Evolutionary conservation across 2,797 vertebrate genomes (phyloP), one percentile per base, ranked within the genome.

Genomic region (Tragopan temminckii): DNA sequence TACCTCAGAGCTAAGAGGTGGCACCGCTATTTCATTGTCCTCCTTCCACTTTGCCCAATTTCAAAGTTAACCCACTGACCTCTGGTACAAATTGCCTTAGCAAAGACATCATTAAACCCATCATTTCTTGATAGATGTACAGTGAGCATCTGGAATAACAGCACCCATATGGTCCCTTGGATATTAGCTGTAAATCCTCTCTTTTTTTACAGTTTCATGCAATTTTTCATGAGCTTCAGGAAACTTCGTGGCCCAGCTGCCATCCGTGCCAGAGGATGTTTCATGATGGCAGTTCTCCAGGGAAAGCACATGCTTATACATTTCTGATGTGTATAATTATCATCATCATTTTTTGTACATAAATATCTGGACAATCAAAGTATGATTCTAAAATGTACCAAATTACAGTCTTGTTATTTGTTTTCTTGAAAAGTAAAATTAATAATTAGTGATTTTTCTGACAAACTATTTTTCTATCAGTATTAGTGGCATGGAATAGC

Each of bases 61-160:
- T 93, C 80, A 76, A 78, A 88, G 87, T 91, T 84, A 91, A 95
- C 77, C 70, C 50, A 35, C 31, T 78, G 91, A 72, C 92, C 92
- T 91, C 62, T n/a, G 59, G 70, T 40, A 79, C 78, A 94, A 94
- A 94, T 84, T 92, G 42, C 70, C 80, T 84, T 85, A 70, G 79
- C 61, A 81, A 80, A 72, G 61, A 90, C 83, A 94, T 91, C 86
- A 86, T 92, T 91, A 94, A 94, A 82, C 33, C 62, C 86, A 64
- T 87, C 38, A 33, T 80, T 89, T 80, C 67, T 61, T 80, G 82
- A 68, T 76, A 76, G 57, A 48, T 91, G 63, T 69, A 59, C 67
- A 66, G 9, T 10, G 81, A 90, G 10, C 48, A 42, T 35, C 35
- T 86, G 62, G 36, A 43, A 61, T 53, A 43, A 67, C 66, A 71